Evolutionary conservation across 2,797 vertebrate species (phyloP).

Genomic region (Pterois miles): DNA sequence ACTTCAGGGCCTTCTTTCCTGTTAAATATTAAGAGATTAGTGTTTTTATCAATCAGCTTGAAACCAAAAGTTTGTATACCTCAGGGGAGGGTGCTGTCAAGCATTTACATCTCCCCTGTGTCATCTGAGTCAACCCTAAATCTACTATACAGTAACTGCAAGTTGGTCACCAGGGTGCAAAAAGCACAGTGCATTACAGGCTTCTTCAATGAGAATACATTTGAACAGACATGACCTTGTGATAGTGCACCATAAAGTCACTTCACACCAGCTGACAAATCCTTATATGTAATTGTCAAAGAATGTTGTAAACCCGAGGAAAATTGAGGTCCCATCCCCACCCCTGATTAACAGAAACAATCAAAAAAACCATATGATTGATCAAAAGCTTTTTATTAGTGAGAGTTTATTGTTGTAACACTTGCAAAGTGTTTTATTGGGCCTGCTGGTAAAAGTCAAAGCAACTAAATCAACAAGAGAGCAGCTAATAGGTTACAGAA

Average conservation of each 20-base stretch:
- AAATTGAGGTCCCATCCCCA: neutral
- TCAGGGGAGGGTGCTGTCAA: neutral
- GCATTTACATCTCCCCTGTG: neutral
- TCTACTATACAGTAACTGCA: neutral
- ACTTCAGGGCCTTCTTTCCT: neutral
- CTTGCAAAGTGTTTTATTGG: conserved; percentile 36
- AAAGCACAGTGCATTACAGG: neutral
- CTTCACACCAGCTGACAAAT: conserved; percentile 15
- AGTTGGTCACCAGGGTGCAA: neutral
- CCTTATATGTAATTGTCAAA: conserved; percentile 5
- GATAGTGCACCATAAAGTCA: neutral
- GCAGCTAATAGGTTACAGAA: conserved; percentile 20
- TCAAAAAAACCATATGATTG: conserved; percentile 1
- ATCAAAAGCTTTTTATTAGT: conserved; percentile 28
- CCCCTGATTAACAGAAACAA: conserved; percentile 28
- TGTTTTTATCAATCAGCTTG: neutral
- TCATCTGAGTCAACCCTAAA: neutral
- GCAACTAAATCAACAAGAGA: neutral
- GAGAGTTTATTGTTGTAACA: conserved; percentile 31
- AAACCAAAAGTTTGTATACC: neutral
- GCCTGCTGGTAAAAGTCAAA: conserved; percentile 29
- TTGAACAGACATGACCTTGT: neutral
- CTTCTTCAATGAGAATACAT: neutral
- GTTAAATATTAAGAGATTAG: neutral
- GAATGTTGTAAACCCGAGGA: conserved; percentile 2